phyloP scores from a whole-genome alignment of 2,888 invertebrate genomes.

The Melieria crassipennis region DNA sequence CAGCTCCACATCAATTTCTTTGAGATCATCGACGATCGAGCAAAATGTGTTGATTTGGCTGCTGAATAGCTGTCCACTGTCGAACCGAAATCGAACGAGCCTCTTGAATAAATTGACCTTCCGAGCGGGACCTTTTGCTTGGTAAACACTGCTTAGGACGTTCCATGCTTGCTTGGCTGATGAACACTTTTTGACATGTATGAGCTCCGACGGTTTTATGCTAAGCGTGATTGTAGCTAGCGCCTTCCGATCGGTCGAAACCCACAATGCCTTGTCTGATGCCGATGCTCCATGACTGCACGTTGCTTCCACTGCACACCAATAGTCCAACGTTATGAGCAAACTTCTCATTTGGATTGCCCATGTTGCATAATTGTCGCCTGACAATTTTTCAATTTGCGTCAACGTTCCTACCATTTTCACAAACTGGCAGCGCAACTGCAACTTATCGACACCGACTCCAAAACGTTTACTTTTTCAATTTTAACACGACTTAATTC shows the following conservation, averaged over 20 bases:
- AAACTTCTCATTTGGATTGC: neutral
- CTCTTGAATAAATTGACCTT: constrained; percentile 13
- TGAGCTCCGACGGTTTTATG: neutral
- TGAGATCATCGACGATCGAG: constrained; percentile 10
- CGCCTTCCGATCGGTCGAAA: constrained; percentile 2
- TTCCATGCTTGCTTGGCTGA: constrained; percentile 6
- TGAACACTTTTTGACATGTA: neutral
- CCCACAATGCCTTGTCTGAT: neutral
- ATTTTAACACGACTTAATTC: no score
- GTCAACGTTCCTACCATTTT: no score
- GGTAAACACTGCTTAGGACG: neutral
- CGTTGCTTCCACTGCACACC: neutral
- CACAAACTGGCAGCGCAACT: no score
- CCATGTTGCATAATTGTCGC: neutral
- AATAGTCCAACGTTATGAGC: neutral
- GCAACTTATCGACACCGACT: no score
- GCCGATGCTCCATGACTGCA: neutral
- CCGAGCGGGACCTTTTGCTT: constrained; percentile 1
- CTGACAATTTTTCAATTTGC: constrained; percentile 2
- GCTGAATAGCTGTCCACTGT: neutral
- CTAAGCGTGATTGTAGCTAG: neutral
- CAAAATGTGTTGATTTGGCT: constrained; percentile 15
- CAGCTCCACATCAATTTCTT: neutral
- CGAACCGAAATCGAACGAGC: constrained; percentile 3
- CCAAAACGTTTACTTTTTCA: no score